These are phyloP conservation scores for Eriocheir sinensis DNA, from an alignment of 1,140 invertebrate genomes.

Conservation along the genomic window DNA sequence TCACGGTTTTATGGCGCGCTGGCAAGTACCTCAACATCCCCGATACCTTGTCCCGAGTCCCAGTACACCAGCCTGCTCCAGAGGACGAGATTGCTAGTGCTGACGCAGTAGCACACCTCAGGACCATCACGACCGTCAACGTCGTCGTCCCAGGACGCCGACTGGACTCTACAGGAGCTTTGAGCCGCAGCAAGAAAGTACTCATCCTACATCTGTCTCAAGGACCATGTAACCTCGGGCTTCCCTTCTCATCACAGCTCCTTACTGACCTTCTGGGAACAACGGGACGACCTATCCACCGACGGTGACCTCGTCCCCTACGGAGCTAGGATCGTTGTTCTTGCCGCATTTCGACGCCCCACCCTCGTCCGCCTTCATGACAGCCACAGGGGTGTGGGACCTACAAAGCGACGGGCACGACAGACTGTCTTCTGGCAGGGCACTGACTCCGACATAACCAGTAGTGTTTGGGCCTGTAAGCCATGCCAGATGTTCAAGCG, in stretches of 20 bases:
- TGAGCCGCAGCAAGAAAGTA: too few species aligned
- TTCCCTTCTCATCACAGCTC: too few species aligned
- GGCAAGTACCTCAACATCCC: neutral
- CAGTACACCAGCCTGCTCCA: neutral
- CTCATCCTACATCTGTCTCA: neutral
- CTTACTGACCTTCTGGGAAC: neutral
- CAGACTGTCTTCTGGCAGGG: neutral
- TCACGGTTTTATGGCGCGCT: neutral
- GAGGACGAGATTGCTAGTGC: neutral
- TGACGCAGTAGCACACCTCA: neutral
- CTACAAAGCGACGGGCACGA: neutral
- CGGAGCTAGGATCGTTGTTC: neutral
- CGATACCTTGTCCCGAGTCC: neutral
- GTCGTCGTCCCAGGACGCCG: neutral
- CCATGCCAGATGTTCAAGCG: neutral
- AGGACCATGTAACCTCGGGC: neutral
- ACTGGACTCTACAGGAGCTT: too few species aligned
- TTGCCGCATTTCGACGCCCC: neutral
- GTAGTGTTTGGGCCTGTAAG: neutral
- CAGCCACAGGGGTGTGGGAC: neutral
- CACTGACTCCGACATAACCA: neutral
- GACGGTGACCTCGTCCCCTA: neutral
- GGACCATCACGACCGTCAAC: neutral
- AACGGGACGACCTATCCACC: neutral
- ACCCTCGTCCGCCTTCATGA: conserved; percentile 17